Conservation (phyloP, 2,797 vertebrate genomes). For the Acanthurus tractus region DNA sequence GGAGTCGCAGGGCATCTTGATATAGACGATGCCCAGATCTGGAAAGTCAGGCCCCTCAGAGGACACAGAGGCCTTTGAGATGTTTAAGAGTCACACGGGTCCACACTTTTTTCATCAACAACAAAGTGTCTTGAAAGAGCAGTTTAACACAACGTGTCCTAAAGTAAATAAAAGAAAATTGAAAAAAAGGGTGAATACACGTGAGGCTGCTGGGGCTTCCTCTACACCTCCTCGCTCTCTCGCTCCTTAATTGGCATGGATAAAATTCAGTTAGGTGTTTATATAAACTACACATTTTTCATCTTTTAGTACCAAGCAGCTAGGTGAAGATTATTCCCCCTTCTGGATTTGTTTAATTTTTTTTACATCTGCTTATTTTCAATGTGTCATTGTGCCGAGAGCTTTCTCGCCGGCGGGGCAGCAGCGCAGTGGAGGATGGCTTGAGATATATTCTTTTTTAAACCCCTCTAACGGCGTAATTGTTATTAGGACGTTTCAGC, state of each 20-base stretch:
- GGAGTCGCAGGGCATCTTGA: neutral
- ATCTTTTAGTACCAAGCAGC: slow-evolving; percentile 97
- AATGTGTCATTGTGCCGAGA: slow-evolving; percentile 91
- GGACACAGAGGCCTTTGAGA: slow-evolving; percentile 24
- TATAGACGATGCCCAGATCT: slow-evolving; percentile 27
- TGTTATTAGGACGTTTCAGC: slow-evolving; percentile 90
- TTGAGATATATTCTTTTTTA: slow-evolving; percentile 84
- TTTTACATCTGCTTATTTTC: slow-evolving; percentile 99
- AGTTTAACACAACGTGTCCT: slow-evolving; percentile 83
- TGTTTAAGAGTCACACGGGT: slow-evolving; percentile 34
- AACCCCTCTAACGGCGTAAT: slow-evolving; percentile 84
- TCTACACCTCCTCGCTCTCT: slow-evolving; percentile 77
- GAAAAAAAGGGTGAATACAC: slow-evolving; percentile 73
- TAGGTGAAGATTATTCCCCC: slow-evolving; percentile 91
- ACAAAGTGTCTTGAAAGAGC: slow-evolving; percentile 74
- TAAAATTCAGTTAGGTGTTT: slow-evolving; percentile 96
- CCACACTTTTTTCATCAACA: slow-evolving; percentile 72
- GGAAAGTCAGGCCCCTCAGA: slow-evolving; percentile 30
- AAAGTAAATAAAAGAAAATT: slow-evolving; percentile 83
- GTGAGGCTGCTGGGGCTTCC: slow-evolving; percentile 68
- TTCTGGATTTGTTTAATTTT: slow-evolving; percentile 99
- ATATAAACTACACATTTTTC: slow-evolving; percentile 97
- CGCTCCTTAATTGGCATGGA: slow-evolving; percentile 98
- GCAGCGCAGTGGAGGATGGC: slow-evolving; percentile 75
- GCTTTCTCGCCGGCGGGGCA: slow-evolving; percentile 87